These are phyloP conservation scores for Aleiodes leptofemur DNA, from an alignment of 2,888 invertebrate species.

Conservation along the genomic window DNA sequence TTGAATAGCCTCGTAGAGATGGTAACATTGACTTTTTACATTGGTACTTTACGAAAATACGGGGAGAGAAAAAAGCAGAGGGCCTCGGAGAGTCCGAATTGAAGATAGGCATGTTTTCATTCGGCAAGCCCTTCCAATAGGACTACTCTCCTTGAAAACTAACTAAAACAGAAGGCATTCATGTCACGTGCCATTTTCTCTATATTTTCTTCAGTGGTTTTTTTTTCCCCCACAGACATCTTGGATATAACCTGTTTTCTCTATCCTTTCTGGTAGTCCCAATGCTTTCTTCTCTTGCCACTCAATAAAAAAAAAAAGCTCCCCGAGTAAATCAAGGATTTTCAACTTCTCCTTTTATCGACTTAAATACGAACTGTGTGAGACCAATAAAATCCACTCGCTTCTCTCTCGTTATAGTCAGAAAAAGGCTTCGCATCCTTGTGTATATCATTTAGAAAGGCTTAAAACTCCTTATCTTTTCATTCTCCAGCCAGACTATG, in stretches of 20 bases:
- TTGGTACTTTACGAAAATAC: conserved; percentile 40
- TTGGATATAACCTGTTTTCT: conserved; percentile 62
- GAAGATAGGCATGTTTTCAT: conserved; percentile 41
- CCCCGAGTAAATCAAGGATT: conserved; percentile 64
- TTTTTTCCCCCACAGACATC: conserved; percentile 47
- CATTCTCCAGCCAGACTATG: background rate
- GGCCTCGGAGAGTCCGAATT: conserved; percentile 42
- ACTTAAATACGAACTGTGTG: background rate
- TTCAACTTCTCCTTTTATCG: conserved; percentile 27
- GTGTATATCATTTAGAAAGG: conserved; percentile 17
- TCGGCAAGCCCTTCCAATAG: conserved; percentile 34
- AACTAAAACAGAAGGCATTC: conserved; percentile 57
- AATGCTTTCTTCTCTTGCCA: conserved; percentile 55
- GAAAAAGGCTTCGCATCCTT: conserved; percentile 8
- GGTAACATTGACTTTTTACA: conserved; percentile 26
- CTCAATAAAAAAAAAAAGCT: conserved; percentile 47
- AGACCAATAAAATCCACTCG: conserved; percentile 32
- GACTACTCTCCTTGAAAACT: conserved; percentile 24
- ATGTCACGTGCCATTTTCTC: conserved; percentile 65
- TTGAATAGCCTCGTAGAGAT: conserved; percentile 46
- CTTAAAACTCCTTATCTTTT: conserved; percentile 3
- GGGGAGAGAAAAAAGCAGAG: conserved; percentile 3
- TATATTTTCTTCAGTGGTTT: conserved; percentile 45
- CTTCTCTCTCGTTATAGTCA: background rate
- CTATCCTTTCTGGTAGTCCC: conserved; percentile 39